Evolutionary conservation across 1,140 invertebrate species (phyloP).

Genomic region (Heliconius hewitsoni): DNA sequence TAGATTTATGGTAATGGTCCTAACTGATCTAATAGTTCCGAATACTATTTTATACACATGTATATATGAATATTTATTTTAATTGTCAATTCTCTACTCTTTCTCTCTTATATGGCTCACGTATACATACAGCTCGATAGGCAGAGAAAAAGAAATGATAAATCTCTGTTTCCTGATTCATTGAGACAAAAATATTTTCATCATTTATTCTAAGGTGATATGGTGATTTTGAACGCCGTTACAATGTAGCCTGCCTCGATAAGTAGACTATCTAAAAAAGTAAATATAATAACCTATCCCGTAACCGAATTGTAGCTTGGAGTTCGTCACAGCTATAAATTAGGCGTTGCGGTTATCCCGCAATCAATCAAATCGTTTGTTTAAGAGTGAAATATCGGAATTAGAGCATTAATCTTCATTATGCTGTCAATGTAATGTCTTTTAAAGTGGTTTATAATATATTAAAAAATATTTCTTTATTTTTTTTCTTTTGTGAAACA

Average conservation of each 20-base stretch:
- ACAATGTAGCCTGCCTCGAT: too few relatives aligned
- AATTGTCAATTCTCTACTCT: too few relatives aligned
- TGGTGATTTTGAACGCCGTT: too few relatives aligned
- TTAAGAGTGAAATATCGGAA: slow-evolving; percentile 42
- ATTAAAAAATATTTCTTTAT: background rate
- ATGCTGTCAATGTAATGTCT: slow-evolving; percentile 17
- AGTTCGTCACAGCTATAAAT: slow-evolving; percentile 43
- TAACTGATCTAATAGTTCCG: background rate
- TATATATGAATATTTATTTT: too few relatives aligned
- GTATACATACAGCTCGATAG: too few relatives aligned
- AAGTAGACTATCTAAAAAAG: too few relatives aligned
- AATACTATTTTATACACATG: background rate
- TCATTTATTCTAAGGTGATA: too few relatives aligned
- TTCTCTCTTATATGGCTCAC: too few relatives aligned
- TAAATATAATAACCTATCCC: background rate
- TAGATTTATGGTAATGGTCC: background rate
- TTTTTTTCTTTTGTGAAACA: background rate
- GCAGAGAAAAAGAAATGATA: too few relatives aligned
- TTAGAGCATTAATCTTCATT: slow-evolving; percentile 46
- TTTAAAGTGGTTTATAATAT: slow-evolving; percentile 2
- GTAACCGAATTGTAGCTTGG: slow-evolving; percentile 32
- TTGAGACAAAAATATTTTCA: too few relatives aligned
- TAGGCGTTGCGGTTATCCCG: slow-evolving; percentile 41
- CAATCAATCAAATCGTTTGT: slow-evolving; percentile 46
- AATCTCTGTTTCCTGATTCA: too few relatives aligned